Conservation (phyloP, 2,797 vertebrate genomes). For the Danio choprae region DNA sequence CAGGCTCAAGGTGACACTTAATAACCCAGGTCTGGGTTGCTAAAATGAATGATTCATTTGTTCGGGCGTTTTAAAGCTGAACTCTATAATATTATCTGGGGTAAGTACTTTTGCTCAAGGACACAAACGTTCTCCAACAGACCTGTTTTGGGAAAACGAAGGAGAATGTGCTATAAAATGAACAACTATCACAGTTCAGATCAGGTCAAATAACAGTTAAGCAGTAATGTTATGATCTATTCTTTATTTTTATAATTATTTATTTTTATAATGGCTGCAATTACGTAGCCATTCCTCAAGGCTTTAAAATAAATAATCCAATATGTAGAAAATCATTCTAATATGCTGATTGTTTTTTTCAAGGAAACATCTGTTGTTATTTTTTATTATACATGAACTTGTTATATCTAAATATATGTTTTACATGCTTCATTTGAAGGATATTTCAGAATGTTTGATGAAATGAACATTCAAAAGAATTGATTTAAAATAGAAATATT, state of each 20-base stretch:
- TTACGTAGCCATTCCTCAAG: constrained; percentile 20
- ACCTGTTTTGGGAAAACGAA: neutral
- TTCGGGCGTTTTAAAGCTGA: neutral
- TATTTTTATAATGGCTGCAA: neutral
- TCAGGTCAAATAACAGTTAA: no score
- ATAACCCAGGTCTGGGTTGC: constrained; percentile 1
- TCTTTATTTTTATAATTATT: no score
- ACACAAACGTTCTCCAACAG: neutral
- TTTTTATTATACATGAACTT: no score
- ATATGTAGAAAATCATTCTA: neutral
- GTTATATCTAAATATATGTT: no score
- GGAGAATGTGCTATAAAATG: neutral
- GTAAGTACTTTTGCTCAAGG: constrained; percentile 10
- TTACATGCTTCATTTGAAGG: no score
- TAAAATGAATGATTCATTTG: constrained; percentile 23
- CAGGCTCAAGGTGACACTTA: constrained; percentile 25
- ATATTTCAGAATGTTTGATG: no score
- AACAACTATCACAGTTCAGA: constrained; percentile 1
- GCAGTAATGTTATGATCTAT: no score
- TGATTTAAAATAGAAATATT: no score
- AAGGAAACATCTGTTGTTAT: neutral
- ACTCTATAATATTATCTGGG: neutral
- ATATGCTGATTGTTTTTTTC: neutral
- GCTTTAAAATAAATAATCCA: neutral
- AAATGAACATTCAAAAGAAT: no score